A percentile compares a stretch with the other conserved stretches of the same genome.
These are phyloP conservation scores for Zaprionus obscuricornis DNA, from an alignment of 2,888 invertebrate species.

Conservation along the genomic window DNA sequence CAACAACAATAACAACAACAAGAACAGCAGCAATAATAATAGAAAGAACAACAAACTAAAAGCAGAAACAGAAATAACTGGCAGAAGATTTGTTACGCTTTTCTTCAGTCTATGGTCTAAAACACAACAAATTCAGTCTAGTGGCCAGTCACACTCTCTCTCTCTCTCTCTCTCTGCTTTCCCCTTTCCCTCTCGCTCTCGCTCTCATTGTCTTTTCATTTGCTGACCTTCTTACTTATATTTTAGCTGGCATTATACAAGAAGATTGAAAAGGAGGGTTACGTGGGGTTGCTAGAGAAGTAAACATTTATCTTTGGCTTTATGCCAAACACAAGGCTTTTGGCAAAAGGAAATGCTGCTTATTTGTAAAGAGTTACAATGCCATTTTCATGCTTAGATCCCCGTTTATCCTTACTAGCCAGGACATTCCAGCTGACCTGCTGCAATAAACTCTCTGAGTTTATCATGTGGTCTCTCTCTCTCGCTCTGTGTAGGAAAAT, in stretches of 20 bases:
- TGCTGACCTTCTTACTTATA: conserved; percentile 60
- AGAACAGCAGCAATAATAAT: not conserved
- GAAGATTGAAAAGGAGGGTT: no score
- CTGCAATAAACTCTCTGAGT: conserved; percentile 65
- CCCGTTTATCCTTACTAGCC: not conserved
- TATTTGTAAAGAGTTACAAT: conserved; percentile 69
- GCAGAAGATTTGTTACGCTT: conserved; percentile 66
- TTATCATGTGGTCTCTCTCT: conserved; percentile 58
- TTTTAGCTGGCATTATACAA: conserved; percentile 69
- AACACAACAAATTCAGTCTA: conserved; percentile 24
- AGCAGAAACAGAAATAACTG: conserved; percentile 51
- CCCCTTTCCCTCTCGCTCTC: not conserved
- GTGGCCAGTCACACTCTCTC: not conserved
- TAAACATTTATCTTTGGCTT: conserved; percentile 75
- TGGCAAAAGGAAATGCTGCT: conserved; percentile 69
- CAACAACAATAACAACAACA: conserved; percentile 37
- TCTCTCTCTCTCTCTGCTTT: not conserved
- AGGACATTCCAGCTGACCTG: conserved; percentile 47
- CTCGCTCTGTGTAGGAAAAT: not conserved
- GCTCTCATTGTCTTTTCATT: not conserved
- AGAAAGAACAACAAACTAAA: conserved; percentile 15
- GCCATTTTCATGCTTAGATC: conserved; percentile 35
- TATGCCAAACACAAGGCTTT: conserved; percentile 69
- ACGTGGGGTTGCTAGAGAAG: no score
- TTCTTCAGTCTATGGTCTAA: conserved; percentile 32